Conservation (phyloP, 37 sponge, comb jelly and placozoan genomes). For the Beroe ovata region DNA sequence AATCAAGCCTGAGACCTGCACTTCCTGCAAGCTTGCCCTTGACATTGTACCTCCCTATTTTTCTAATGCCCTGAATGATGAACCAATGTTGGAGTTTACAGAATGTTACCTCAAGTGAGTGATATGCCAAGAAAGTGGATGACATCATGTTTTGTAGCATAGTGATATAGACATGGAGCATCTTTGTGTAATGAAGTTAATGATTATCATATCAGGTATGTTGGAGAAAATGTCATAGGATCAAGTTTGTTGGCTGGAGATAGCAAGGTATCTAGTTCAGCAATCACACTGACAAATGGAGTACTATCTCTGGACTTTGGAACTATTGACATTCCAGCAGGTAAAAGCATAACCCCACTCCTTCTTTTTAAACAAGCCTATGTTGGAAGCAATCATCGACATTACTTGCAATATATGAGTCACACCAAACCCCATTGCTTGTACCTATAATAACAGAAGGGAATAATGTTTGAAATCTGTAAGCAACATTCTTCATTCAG, state of each 20-base stretch:
- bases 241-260: not conserved
- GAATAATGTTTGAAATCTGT: not conserved
- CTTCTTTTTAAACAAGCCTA: too few relatives aligned
- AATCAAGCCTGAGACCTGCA: not conserved
- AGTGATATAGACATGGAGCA: not conserved
- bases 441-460: too few relatives aligned
- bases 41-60: constrained; percentile 57
- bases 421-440: too few relatives aligned
- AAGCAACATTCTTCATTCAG: not conserved
- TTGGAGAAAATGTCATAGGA: not conserved
- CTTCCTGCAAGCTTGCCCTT: not conserved
- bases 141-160: too few relatives aligned
- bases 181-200: not conserved
- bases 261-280: not conserved
- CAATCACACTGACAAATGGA: not conserved
- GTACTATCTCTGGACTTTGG: constrained; percentile 24
- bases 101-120: constrained; percentile 1
- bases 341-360: not conserved
- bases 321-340: constrained; percentile 23
- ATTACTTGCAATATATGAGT: too few relatives aligned
- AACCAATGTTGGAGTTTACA: constrained; percentile 25
- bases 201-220: not conserved
- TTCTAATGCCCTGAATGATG: constrained; percentile 6
- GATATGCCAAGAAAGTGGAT: too few relatives aligned
- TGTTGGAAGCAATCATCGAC: too few relatives aligned